Base-by-base conservation (phyloP, 2,797 vertebrate species). In the Pachyuromys duprasi region DNA sequence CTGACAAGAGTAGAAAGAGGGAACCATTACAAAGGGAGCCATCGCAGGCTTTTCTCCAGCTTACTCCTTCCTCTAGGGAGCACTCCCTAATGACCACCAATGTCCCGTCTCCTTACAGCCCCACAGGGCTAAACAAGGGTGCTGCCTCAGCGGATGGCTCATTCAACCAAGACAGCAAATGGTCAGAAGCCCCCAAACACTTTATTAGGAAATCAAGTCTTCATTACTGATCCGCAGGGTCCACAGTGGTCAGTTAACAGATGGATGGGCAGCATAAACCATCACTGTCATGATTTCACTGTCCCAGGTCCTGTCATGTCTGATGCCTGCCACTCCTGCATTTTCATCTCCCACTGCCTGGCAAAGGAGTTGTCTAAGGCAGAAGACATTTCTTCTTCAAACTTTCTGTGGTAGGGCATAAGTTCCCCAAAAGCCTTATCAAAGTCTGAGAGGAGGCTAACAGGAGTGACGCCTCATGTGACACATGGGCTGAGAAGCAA, bases 1-100 rank as follows among this genome's bases (percentile, higher is more conserved):
- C 99, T 99, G 97, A 45, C 63, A 89, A 98, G 33, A 90, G 75
- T 76, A 95, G 92, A 94, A 94, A 81, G 39, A 97, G 87, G 39
- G 74, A 94, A 90, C 94, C 0, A 33, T 86, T 36, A 93, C 80
- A 86, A 86, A 57, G 18, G 55, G 14, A 69, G 88, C 49, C n/a
- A 60, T 36, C 45, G 92, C 11, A 26, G 65, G n/a, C 49, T 76
- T 88, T 79, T 5, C 1, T 60, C n/a, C 13, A 67, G 53, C 42
- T 95, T 55, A 28, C 13, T 42, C 31, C 63, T 53, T 53, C n/a
- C 87, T 70, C 24, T 36, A 28, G 67, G 28, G 83, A 65, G 57
- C 55, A 49, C 20, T 86, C 49, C 70, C 24, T 33, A 88, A 49
- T 63, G 42, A 91, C 31, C 70, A 86, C 14, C 39, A 60, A 62